phyloP scores from a whole-genome alignment of 2,888 invertebrate genomes.

The Phalera bucephala region DNA sequence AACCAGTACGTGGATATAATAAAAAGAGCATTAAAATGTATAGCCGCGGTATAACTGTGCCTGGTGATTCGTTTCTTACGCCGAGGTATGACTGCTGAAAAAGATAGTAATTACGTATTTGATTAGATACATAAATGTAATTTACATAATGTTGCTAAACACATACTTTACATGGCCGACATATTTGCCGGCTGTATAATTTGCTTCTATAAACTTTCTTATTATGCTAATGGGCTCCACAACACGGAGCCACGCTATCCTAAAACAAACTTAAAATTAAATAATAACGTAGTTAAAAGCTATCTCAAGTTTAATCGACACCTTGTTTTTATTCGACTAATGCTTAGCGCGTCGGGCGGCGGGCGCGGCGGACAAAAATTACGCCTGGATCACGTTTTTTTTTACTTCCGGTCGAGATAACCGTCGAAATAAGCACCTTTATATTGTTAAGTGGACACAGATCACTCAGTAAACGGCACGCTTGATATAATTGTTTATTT shows the following conservation, averaged over 20 bases:
- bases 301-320: slow-evolving; percentile 73
- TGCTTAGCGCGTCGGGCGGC: slow-evolving; percentile 53
- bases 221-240: slow-evolving; percentile 37
- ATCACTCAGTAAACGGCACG: slow-evolving; percentile 57
- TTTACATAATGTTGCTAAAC: slow-evolving; percentile 14
- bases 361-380: slow-evolving; percentile 61
- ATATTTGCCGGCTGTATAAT: slow-evolving; percentile 14
- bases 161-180: slow-evolving; percentile 20
- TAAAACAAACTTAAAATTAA: slow-evolving; percentile 63
- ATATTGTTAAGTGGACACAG: slow-evolving; percentile 65
- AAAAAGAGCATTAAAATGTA: too few species aligned
- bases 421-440: slow-evolving; percentile 72
- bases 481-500: slow-evolving; percentile 51
- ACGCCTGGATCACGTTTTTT: slow-evolving; percentile 66
- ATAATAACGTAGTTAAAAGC: slow-evolving; percentile 65
- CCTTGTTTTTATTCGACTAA: slow-evolving; percentile 69
- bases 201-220: slow-evolving; percentile 29
- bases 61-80: too few species aligned
- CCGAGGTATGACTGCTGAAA: too few species aligned
- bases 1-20: neutral
- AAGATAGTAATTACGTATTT: neutral
- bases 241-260: slow-evolving; percentile 42
- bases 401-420: slow-evolving; percentile 75
- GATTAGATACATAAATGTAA: slow-evolving; percentile 6
- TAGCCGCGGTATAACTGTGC: too few species aligned